Conservation (phyloP, 2,888 invertebrate species). For the Caenorhabditis macrosperma region DNA sequence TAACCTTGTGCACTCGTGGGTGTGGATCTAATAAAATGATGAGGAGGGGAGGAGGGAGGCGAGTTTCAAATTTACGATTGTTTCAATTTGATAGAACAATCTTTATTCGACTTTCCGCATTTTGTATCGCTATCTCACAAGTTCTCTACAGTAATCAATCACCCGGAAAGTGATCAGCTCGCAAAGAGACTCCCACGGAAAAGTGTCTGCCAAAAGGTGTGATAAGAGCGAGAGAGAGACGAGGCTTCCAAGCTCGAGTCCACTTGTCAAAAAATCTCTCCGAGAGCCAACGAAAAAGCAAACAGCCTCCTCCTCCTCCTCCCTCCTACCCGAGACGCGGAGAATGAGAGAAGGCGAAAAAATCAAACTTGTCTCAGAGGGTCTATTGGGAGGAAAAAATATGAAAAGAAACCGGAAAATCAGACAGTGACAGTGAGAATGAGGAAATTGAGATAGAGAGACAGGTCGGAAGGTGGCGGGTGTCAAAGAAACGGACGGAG, state of each 20-base stretch:
- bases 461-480: slow-evolving; percentile 12
- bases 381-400: not conserved
- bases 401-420: not conserved
- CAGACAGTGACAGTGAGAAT: too few relatives aligned
- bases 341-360: not conserved
- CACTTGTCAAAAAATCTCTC: slow-evolving; percentile 41
- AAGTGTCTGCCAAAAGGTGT: not conserved
- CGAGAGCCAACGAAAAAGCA: slow-evolving; percentile 30
- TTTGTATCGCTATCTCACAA: too few relatives aligned
- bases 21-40: too few relatives aligned
- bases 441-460: not conserved
- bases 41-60: too few relatives aligned
- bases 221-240: not conserved
- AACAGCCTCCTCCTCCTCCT: too few relatives aligned
- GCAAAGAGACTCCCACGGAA: not conserved
- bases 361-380: not conserved
- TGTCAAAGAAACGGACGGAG: slow-evolving; percentile 9
- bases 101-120: too few relatives aligned
- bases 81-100: too few relatives aligned
- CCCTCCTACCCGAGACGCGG: too few relatives aligned
- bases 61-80: too few relatives aligned
- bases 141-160: too few relatives aligned
- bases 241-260: not conserved
- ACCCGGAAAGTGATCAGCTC: not conserved
- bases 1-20: not conserved